Percentiles rank a stretch among this genome's conserved stretches.
Conservation (phyloP, 2,888 invertebrate species). For the Seladonia tumulorum region DNA sequence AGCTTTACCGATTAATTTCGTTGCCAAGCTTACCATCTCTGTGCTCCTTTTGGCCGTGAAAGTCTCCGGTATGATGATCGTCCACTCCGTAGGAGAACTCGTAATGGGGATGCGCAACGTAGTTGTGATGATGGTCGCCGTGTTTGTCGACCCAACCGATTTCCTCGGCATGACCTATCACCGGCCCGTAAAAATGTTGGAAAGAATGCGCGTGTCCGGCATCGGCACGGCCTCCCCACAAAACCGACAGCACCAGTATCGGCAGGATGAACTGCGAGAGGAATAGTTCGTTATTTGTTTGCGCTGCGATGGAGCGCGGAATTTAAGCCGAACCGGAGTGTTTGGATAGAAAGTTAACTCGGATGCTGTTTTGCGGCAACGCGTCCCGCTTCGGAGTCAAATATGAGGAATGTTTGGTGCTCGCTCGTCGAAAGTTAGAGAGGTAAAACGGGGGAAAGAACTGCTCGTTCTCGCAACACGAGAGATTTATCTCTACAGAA, state of each 20-base stretch:
- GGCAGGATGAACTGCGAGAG: constrained; percentile 58
- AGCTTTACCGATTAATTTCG: not conserved
- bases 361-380: not conserved
- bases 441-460: not conserved
- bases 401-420: not conserved
- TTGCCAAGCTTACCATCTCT: constrained; percentile 79
- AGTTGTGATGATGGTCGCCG: constrained; percentile 82
- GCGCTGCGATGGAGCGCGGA: not conserved
- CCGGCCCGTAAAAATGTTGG: constrained; percentile 82
- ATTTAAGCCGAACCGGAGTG: not conserved
- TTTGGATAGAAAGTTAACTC: not conserved
- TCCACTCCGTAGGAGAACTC: constrained; percentile 81
- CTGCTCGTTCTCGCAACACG: not conserved
- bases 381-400: not conserved
- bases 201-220: constrained; percentile 80
- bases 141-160: constrained; percentile 80
- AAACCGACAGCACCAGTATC: constrained; percentile 42
- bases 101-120: constrained; percentile 81
- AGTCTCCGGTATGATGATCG: constrained; percentile 82
- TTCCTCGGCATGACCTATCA: constrained; percentile 78
- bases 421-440: not conserved
- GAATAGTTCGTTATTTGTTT: constrained; percentile 25
- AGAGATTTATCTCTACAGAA: not conserved
- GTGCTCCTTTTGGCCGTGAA: constrained; percentile 83
- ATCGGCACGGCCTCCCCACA: constrained; percentile 32